These are phyloP conservation scores for Aspidoscelis tigris DNA, from an alignment of 2,113 vertebrate species.

Conservation along the genomic window DNA sequence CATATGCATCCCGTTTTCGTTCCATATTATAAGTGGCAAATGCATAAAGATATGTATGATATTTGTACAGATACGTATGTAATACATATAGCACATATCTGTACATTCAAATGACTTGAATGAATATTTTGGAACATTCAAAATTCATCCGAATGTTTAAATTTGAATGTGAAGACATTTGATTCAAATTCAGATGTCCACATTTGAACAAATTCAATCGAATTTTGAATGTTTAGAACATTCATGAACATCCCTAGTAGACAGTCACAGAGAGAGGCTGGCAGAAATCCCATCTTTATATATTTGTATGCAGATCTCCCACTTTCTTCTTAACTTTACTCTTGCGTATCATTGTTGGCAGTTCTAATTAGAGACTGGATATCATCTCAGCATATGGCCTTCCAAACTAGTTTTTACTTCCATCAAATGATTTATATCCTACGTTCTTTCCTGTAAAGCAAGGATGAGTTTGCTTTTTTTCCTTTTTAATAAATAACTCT, in stretches of 20 bases:
- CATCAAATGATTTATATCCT: slow-evolving; percentile 35
- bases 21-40: too few relatives aligned
- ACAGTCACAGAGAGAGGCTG: slow-evolving; percentile 18
- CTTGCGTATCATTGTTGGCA: slow-evolving; percentile 49
- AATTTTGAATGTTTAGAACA: too few relatives aligned
- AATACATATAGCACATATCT: too few relatives aligned
- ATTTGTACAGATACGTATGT: too few relatives aligned
- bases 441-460: slow-evolving; percentile 55
- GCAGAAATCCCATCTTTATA: slow-evolving; percentile 64
- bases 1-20: too few relatives aligned
- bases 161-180: too few relatives aligned
- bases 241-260: background rate
- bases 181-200: too few relatives aligned
- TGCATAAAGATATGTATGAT: too few relatives aligned
- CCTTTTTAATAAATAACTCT: slow-evolving; percentile 36
- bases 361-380: slow-evolving; percentile 62
- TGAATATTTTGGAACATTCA: too few relatives aligned
- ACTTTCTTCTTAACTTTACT: slow-evolving; percentile 55
- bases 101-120: too few relatives aligned
- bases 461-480: slow-evolving; percentile 54
- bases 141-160: too few relatives aligned
- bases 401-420: slow-evolving; percentile 59
- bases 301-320: slow-evolving; percentile 59
- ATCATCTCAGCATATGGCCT: slow-evolving; percentile 63
- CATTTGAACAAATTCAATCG: too few relatives aligned